Evolutionary conservation across 1,140 invertebrate genomes (phyloP), one percentile per base, ranked within the genome.

Genomic region (Cyphomyrmex costatus): DNA sequence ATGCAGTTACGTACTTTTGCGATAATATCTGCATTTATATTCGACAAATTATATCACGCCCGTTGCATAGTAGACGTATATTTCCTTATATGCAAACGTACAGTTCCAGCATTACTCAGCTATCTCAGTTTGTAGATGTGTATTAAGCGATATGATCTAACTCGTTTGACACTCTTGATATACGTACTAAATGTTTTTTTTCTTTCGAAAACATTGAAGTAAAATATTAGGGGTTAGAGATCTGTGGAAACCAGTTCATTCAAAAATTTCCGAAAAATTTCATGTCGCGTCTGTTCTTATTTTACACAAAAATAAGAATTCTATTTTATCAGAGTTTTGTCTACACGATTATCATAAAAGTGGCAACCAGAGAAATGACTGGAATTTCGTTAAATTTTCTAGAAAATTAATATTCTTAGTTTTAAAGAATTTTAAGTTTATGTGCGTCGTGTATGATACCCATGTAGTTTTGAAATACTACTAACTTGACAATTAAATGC

Each of bases 111-210:
- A n/a, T 60, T 36, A 71, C 63, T 53, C 30, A 56, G n/a, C 27
- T 21, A 14, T 82, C 36, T 60, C 51, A 46, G 33, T 60, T 58
- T 21, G 33, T 46, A 19, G 36, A 73, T 14, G 12, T 46, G 33
- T 24, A 6, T 30, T 21, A 60, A 74, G n/a, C n/a, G 79, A 83
- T 82, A 82, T n/a, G 27, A 73, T 83, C 68, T 83, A 60, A 33
- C 36, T 60, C 16, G 46, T 79, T 73, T 71, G 33, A 60, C 19
- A 30, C 30, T 30, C 79, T 56, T 42, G 63, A 19, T 36, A 46
- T 21, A 16, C n/a, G n/a, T 14, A 30, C 66, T 33, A 24, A 70
- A 42, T 73, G 14, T 49, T 68, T 16, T 82, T 60, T 42, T 49
- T 68, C 14, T 82, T 60, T 42, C 19, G n/a, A 61, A 73, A 36